A percentile compares a stretch with the other conserved stretches of the same genome.
Conservation (phyloP, 1,140 invertebrate genomes). For the Andrena cerasifolii region DNA sequence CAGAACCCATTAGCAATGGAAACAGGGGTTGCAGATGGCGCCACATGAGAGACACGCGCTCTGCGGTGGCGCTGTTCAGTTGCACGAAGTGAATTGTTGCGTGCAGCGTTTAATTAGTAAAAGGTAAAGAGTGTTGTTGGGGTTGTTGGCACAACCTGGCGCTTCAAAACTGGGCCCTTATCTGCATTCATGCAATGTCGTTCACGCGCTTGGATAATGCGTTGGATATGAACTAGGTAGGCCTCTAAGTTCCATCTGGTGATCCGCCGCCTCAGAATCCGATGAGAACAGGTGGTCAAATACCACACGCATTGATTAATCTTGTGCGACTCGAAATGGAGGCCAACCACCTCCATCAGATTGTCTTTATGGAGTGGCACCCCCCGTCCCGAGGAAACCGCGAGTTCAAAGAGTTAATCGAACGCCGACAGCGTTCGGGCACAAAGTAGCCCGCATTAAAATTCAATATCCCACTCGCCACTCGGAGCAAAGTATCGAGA, state of each 20-base stretch:
- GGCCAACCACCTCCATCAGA: not conserved
- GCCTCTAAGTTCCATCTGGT: no score
- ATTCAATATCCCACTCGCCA: conserved; percentile 47
- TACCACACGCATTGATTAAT: no score
- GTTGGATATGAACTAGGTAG: no score
- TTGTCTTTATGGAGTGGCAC: not conserved
- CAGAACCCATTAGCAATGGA: not conserved
- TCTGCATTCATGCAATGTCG: not conserved
- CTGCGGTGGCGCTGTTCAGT: not conserved
- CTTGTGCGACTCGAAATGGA: no score
- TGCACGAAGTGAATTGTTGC: not conserved
- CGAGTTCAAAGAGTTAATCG: conserved; percentile 35
- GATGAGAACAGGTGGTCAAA: no score
- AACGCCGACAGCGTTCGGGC: not conserved
- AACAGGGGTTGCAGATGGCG: not conserved
- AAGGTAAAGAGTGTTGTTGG: conserved; percentile 3
- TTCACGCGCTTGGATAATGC: no score
- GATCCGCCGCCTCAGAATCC: no score
- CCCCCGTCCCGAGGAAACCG: not conserved
- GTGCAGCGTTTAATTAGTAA: not conserved
- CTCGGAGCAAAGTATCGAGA: conserved; percentile 53
- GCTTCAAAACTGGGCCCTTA: conserved; percentile 6
- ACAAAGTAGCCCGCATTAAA: conserved; percentile 43
- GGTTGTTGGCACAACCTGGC: not conserved
- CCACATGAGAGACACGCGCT: conserved; percentile 3